Conservation (phyloP, 2,888 invertebrate genomes). For the Drosophila multiciliata region DNA sequence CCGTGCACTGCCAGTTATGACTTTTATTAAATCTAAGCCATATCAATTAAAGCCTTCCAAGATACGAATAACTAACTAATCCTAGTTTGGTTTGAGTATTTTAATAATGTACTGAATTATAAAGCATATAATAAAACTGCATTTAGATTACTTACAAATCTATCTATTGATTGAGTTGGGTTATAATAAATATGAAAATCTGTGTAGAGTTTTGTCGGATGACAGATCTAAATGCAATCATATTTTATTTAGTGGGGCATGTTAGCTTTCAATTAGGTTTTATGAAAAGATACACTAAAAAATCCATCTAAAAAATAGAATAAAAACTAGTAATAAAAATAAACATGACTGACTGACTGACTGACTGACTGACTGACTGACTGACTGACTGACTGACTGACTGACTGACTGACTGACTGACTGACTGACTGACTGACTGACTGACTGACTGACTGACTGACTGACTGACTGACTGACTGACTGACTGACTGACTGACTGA, state of each 20-base stretch:
- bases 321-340: not conserved
- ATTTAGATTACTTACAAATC: not conserved
- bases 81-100: not conserved
- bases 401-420: conserved; percentile 35
- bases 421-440: conserved; percentile 25
- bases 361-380: conserved; percentile 36
- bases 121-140: not conserved
- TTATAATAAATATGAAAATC: not conserved
- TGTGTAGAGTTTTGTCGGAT: not conserved
- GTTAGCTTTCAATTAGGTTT: not conserved
- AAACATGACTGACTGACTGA: conserved; percentile 4
- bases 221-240: not conserved
- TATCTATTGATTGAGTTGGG: not conserved
- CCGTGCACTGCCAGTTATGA: conserved; percentile 13
- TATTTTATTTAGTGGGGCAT: not conserved
- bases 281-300: not conserved
- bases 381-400: conserved; percentile 18
- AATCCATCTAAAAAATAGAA: not conserved
- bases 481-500: conserved; percentile 22
- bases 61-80: not conserved
- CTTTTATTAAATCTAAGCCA: conserved; percentile 11
- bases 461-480: conserved; percentile 38
- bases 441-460: conserved; percentile 21
- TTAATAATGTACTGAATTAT: not conserved
- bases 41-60: not conserved